phyloP scores from a whole-genome alignment of 64 coral and sea anemone genomes.

The Acropora tenuis region DNA sequence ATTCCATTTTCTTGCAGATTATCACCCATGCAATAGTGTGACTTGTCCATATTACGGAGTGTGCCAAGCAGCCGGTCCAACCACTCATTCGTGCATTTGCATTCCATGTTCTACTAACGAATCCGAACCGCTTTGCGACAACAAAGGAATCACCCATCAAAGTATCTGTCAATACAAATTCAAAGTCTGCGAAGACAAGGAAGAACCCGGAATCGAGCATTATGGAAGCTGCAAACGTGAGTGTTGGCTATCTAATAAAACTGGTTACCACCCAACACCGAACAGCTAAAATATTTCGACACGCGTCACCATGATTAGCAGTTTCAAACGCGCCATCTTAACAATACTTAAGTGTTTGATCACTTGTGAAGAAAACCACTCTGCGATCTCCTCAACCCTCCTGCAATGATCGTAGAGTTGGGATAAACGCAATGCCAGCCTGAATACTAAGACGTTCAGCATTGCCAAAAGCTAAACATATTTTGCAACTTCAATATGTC shows the following conservation, averaged over 20 bases:
- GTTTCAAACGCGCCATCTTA: no score
- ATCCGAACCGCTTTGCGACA: constrained; percentile 61
- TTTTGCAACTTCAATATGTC: no score
- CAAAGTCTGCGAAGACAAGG: constrained; percentile 23
- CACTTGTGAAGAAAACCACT: no score
- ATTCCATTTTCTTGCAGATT: constrained; percentile 25
- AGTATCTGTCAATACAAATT: constrained; percentile 59
- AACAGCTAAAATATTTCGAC: no score
- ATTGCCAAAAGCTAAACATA: no score
- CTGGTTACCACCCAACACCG: no score
- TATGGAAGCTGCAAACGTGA: constrained; percentile 73
- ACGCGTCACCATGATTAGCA: no score
- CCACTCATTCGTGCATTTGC: constrained; percentile 32
- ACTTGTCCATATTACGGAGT: constrained; percentile 46
- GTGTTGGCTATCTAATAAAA: background rate
- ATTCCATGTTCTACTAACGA: background rate
- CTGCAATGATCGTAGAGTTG: no score
- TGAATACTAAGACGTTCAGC: no score
- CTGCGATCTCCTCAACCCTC: no score
- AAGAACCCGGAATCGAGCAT: constrained; percentile 49
- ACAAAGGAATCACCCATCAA: constrained; percentile 42
- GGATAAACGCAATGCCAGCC: no score
- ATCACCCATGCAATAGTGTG: constrained; percentile 58
- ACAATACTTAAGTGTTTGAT: no score
- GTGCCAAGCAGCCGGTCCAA: constrained; percentile 41